Conservation (phyloP, 2,113 vertebrate species). For the Seriola rivoliana region DNA sequence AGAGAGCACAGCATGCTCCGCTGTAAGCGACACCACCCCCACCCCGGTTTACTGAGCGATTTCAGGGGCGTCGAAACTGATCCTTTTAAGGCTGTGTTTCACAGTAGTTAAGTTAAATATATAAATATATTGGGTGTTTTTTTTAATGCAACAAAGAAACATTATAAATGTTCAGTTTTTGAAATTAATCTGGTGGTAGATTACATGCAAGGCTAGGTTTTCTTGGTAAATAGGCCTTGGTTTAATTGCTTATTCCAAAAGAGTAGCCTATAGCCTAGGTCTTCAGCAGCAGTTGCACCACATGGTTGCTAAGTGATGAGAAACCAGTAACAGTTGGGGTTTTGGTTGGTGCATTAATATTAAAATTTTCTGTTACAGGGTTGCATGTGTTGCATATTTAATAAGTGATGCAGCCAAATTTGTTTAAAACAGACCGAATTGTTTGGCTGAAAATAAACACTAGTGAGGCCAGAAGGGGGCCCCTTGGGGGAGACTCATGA, state of each 20-base stretch:
- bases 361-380: slow-evolving; percentile 1
- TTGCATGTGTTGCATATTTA: slow-evolving; percentile 28
- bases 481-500: not conserved
- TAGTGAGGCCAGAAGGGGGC: not conserved
- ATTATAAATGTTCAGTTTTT: too few relatives aligned
- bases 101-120: not conserved
- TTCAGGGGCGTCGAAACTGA: not conserved
- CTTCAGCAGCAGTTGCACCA: not conserved
- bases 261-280: not conserved
- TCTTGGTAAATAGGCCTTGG: not conserved
- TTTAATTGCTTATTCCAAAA: not conserved
- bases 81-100: not conserved
- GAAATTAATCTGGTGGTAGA: not conserved
- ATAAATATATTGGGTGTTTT: not conserved
- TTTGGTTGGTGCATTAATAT: slow-evolving; percentile 47
- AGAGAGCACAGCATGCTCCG: slow-evolving; percentile 22
- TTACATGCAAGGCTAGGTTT: not conserved
- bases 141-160: not conserved
- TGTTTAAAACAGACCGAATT: not conserved
- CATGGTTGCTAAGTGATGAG: slow-evolving; percentile 22
- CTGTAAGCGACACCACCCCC: slow-evolving; percentile 29
- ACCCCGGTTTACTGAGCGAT: not conserved
- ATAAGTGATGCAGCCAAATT: not conserved
- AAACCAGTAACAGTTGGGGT: slow-evolving; percentile 15
- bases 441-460: not conserved